Evolutionary conservation across 2,888 invertebrate genomes (phyloP).

Genomic region (Drosophila affinis): DNA sequence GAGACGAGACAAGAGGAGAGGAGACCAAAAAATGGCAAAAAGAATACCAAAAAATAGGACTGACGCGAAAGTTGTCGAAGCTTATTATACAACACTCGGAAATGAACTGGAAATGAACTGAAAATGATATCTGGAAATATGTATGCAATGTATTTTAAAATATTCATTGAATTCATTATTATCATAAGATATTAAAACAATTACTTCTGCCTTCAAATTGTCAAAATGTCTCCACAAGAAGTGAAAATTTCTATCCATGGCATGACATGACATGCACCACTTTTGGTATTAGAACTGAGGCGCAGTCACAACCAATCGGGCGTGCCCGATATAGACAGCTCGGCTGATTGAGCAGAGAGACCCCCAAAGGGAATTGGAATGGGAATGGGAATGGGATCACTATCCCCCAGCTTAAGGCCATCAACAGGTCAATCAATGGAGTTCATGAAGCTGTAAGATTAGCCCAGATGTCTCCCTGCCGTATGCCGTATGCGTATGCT

Average conservation of each 20-base stretch:
- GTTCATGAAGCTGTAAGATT: constrained; percentile 40
- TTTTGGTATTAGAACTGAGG: constrained; percentile 20
- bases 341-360: constrained; percentile 40
- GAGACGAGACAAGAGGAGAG: background rate
- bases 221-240: background rate
- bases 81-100: background rate
- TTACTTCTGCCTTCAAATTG: background rate
- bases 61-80: background rate
- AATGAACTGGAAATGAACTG: background rate
- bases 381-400: background rate
- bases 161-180: background rate
- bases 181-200: too few species aligned
- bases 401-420: constrained; percentile 22
- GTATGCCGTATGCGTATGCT: constrained; percentile 24
- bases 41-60: background rate
- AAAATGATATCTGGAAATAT: background rate
- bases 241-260: background rate
- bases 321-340: constrained; percentile 35
- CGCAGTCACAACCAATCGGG: constrained; percentile 40
- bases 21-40: background rate
- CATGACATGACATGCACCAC: constrained; percentile 1
- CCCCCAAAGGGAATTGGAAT: constrained; percentile 1
- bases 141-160: background rate
- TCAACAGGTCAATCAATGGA: constrained; percentile 34
- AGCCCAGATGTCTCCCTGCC: constrained; percentile 33